phyloP scores from a whole-genome alignment of 2,797 vertebrate genomes.

The Psittacula echo region DNA sequence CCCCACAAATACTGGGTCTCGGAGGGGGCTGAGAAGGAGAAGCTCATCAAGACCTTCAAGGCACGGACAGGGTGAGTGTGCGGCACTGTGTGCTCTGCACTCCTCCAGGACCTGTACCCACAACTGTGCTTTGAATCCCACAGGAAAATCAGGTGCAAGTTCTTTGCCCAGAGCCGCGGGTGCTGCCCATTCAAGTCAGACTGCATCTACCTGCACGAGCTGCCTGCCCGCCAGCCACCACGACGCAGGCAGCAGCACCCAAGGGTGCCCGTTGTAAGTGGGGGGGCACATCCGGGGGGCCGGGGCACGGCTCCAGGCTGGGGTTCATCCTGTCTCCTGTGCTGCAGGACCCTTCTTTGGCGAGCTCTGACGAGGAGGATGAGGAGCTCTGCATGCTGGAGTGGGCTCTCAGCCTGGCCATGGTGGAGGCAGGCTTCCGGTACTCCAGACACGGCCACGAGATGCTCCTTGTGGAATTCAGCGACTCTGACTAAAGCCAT shows the following conservation, averaged over 20 bases:
- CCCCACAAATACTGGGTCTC: slow-evolving; percentile 89
- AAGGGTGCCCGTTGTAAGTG: neutral
- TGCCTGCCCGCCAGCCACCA: neutral
- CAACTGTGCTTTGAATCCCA: neutral
- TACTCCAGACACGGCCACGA: accelerated
- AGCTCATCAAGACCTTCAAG: slow-evolving; percentile 85
- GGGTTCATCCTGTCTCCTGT: neutral
- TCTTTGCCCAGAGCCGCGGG: slow-evolving; percentile 77
- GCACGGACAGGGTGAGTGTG: slow-evolving; percentile 80
- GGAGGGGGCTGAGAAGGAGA: slow-evolving; percentile 80
- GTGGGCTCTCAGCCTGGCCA: slow-evolving; percentile 76
- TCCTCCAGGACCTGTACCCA: accelerated
- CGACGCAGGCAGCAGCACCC: accelerated
- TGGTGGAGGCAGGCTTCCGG: slow-evolving; percentile 49
- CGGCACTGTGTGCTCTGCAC: accelerated
- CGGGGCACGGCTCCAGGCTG: accelerated
- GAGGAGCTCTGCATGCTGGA: slow-evolving; percentile 73
- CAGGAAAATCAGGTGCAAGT: slow-evolving; percentile 87
- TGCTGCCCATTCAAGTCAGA: slow-evolving; percentile 88
- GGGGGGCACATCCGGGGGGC: accelerated
- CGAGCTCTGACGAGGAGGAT: slow-evolving; percentile 67
- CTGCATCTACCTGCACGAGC: slow-evolving; percentile 87
- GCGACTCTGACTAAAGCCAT: slow-evolving; percentile 36
- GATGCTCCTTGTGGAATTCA: neutral
- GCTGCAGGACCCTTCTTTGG: slow-evolving; percentile 55